Evolutionary conservation across 2,113 vertebrate species (phyloP), one percentile per base, ranked within the genome.

Genomic region (Tretioscincus oriximinensis): DNA sequence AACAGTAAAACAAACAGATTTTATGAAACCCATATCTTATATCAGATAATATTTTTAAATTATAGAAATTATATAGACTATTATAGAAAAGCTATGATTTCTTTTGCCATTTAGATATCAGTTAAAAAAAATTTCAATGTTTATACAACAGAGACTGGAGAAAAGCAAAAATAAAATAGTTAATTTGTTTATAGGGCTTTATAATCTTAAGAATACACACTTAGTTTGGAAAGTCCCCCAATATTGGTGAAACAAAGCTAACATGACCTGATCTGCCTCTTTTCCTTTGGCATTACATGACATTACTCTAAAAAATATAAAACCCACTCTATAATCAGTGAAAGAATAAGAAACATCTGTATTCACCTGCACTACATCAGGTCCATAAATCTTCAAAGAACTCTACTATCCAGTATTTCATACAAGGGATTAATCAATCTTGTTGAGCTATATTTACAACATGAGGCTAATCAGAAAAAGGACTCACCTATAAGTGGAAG

Each of bases 401-500:
- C 14, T 26, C 9, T 45, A 51, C 49, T 24, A 45, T 72, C 71
- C 68, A 81, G 60, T 21, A 79, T 78, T 1, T n/a, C 47, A 61
- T 31, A 72, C 22, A n/a, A 45, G 24, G 47, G 54, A 69, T 73
- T 1, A 2, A 66, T 26, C 78, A 88, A 76, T 77, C 85, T 82
- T 41, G 35, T 41, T 6, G 76, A 87, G 78, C 77, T 69, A 78
- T n/a, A 20, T 64, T 1, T 76, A 22, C 0, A 0, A 77, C 77
- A 54, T 81, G 78, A 88, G 35, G 67, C 77, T 83, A 81, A 72
- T 1, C 78, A 20, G 78, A 47, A 84, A 75, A 82, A 88, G 84
- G 80, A 85, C 97, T 98, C 91, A 99, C 98, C 98, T 91, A 99
- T 99, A 92, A 99, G 97, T 31, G 98, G 98, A 84, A 98, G 97